phyloP scores from a whole-genome alignment of 1,140 invertebrate species.

The Aphis craccivora region DNA sequence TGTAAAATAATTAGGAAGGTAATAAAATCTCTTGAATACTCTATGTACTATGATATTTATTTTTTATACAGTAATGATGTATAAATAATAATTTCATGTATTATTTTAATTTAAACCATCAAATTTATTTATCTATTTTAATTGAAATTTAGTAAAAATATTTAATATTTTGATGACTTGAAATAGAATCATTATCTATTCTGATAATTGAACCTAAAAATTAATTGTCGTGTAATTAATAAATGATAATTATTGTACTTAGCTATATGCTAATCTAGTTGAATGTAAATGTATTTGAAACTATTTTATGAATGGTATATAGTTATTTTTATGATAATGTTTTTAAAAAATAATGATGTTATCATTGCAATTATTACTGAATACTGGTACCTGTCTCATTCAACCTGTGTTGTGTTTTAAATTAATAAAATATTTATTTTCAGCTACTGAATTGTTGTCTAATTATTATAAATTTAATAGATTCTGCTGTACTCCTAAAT shows the following conservation, averaged over 20 bases:
- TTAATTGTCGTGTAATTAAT: not conserved
- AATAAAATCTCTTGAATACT: not conserved
- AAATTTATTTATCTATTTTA: conserved; percentile 5
- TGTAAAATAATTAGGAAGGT: not conserved
- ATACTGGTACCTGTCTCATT: conserved; percentile 34
- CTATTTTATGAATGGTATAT: not conserved
- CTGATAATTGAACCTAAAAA: not conserved
- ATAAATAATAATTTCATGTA: not conserved
- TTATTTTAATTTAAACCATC: not conserved
- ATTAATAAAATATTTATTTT: conserved; percentile 56
- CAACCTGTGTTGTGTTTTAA: conserved; percentile 41
- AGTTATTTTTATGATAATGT: conserved; percentile 15
- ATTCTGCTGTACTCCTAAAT: not conserved
- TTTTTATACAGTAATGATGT: not conserved
- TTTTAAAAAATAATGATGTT: not conserved
- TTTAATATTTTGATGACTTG: not conserved
- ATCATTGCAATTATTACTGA: conserved; percentile 17
- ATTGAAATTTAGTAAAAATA: not conserved
- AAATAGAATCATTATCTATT: not conserved
- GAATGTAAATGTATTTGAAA: not conserved
- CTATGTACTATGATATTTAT: not conserved
- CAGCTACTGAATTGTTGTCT: not conserved
- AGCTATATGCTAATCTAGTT: not conserved
- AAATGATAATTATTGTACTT: not conserved
- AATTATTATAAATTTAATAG: not conserved